Evolutionary conservation across 2,888 invertebrate genomes (phyloP).

Genomic region (Lepidonotus clava): DNA sequence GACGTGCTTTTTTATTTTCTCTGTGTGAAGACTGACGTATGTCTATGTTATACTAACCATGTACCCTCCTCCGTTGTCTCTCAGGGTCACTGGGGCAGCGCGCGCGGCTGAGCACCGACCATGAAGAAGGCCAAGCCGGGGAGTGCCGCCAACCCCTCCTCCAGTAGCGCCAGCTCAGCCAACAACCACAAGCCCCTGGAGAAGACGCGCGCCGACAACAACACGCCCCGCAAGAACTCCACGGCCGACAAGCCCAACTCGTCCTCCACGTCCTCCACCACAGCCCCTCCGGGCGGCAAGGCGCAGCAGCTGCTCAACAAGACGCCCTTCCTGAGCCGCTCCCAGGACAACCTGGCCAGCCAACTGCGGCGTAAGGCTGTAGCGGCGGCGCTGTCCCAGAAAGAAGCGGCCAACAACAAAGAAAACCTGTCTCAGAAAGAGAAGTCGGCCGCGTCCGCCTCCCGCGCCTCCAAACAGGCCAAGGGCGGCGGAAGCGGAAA

Average conservation of each 20-base stretch:
- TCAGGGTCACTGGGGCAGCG: constrained; percentile 10
- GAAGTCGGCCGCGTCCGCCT: background rate
- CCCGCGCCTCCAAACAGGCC: background rate
- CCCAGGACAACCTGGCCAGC: constrained; percentile 77
- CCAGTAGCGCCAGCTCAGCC: background rate
- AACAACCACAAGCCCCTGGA: background rate
- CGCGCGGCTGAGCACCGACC: background rate
- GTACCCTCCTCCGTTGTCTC: background rate
- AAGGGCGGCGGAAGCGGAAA: constrained; percentile 4
- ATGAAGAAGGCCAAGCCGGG: constrained; percentile 39
- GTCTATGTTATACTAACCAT: background rate
- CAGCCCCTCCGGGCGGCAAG: background rate
- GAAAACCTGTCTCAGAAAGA: constrained; percentile 68
- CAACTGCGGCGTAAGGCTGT: constrained; percentile 71
- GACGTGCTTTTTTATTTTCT: too few relatives aligned
- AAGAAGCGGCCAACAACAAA: constrained; percentile 69
- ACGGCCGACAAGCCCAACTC: background rate
- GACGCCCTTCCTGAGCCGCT: constrained; percentile 72
- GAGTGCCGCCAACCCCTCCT: background rate
- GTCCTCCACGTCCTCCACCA: background rate
- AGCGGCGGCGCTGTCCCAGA: constrained; percentile 60
- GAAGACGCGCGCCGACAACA: background rate
- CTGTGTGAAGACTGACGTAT: background rate
- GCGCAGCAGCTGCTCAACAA: background rate
- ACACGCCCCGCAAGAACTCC: background rate